These are phyloP conservation scores for Lamellibrachia satsuma DNA, from an alignment of 2,888 invertebrate species.

Conservation along the genomic window DNA sequence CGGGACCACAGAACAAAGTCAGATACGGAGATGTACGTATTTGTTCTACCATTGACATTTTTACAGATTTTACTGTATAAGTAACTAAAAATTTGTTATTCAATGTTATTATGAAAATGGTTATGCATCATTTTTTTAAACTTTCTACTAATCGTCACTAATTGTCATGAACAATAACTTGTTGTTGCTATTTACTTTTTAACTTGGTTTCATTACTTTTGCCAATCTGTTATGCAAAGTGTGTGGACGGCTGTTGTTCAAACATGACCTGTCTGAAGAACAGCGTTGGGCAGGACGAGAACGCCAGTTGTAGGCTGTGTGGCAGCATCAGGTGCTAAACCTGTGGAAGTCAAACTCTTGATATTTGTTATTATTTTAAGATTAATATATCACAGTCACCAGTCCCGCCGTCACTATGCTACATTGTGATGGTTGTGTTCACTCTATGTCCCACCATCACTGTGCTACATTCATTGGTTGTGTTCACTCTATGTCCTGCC, in stretches of 20 bases:
- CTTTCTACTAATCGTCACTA: not conserved
- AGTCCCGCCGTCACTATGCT: not conserved
- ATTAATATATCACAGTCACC: too few relatives aligned
- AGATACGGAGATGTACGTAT: slow-evolving; percentile 37
- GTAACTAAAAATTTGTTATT: not conserved
- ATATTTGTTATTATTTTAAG: too few relatives aligned
- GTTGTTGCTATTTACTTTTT: not conserved
- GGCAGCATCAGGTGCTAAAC: not conserved
- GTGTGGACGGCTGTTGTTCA: not conserved
- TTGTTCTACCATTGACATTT: not conserved
- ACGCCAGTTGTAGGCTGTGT: not conserved
- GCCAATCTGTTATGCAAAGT: not conserved
- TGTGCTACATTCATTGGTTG: not conserved
- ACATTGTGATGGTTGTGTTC: not conserved
- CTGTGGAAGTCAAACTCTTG: not conserved
- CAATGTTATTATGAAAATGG: not conserved
- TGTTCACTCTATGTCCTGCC: not conserved
- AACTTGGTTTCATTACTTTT: not conserved
- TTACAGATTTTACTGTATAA: not conserved
- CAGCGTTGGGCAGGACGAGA: not conserved
- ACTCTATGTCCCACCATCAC: slow-evolving; percentile 28
- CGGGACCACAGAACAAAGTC: slow-evolving; percentile 58
- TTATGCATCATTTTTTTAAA: not conserved
- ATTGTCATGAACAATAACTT: not conserved
- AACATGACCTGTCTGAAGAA: not conserved